Conservation (phyloP, 2,113 vertebrate species). For the Dicrurus megarhynchus region DNA sequence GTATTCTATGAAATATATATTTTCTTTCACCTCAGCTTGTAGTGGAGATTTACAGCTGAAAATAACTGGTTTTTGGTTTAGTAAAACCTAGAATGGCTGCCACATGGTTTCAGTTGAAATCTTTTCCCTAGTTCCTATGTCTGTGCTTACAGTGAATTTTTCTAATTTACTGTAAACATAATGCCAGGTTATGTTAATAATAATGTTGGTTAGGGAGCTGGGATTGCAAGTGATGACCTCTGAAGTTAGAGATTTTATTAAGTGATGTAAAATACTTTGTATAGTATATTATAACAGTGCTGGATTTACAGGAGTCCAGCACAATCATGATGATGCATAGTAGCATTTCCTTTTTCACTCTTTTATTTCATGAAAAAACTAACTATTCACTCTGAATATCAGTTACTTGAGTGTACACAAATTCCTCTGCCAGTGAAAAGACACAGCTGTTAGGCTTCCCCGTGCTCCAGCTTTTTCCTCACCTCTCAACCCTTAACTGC, state of each 20-base stretch:
- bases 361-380: neutral
- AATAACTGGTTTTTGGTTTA: conserved; percentile 5
- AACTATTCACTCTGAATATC: neutral
- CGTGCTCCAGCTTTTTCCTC: neutral
- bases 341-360: neutral
- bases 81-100: neutral
- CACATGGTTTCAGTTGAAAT: neutral
- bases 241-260: neutral
- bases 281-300: neutral
- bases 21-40: neutral
- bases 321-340: neutral
- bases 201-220: neutral
- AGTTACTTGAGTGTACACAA: neutral
- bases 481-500: neutral
- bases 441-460: neutral
- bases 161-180: neutral
- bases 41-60: neutral
- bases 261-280: neutral
- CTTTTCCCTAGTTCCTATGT: neutral
- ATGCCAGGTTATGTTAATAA: neutral
- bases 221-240: neutral
- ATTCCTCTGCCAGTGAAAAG: neutral
- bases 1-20: neutral
- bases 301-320: neutral
- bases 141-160: neutral